Evolutionary conservation across 1,140 invertebrate genomes (phyloP).

Genomic region (Drosophila nannoptera): DNA sequence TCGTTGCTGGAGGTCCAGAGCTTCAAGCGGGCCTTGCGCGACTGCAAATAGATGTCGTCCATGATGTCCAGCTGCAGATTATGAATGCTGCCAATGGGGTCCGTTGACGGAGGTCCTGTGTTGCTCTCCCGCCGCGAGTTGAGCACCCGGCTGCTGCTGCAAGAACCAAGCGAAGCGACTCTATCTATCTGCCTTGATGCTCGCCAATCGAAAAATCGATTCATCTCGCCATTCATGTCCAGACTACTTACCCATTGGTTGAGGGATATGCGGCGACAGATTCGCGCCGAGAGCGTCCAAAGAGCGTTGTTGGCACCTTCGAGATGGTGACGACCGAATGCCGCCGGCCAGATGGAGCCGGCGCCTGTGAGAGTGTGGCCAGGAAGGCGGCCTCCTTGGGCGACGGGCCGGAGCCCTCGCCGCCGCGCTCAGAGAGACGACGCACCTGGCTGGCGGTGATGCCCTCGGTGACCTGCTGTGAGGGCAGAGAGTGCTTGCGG

Average conservation of each 20-base stretch:
- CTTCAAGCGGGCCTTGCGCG: conserved; percentile 87
- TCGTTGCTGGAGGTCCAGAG: conserved; percentile 90
- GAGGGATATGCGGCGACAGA: conserved; percentile 88
- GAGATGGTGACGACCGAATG: conserved; percentile 92
- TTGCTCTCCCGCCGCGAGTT: conserved; percentile 74
- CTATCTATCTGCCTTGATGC: neutral
- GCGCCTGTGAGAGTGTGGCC: conserved; percentile 87
- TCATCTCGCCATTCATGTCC: too few relatives aligned
- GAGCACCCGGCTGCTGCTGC: conserved; percentile 66
- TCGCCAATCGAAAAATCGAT: neutral
- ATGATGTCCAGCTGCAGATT: conserved; percentile 91
- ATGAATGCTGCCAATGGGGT: conserved; percentile 86
- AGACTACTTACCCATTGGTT: conserved; percentile 75
- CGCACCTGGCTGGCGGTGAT: conserved; percentile 91
- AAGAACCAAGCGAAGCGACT: conserved; percentile 47
- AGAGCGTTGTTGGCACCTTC: conserved; percentile 85
- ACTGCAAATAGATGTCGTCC: conserved; percentile 89
- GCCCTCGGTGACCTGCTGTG: conserved; percentile 88
- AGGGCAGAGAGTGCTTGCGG: conserved; percentile 89
- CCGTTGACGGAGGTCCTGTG: conserved; percentile 84
- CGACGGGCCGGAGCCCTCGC: conserved; percentile 84
- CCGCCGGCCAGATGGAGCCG: conserved; percentile 86
- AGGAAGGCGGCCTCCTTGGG: conserved; percentile 88
- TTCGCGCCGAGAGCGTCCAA: conserved; percentile 87
- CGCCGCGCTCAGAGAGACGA: conserved; percentile 87